A percentile compares a stretch with the other conserved stretches of the same genome.
phyloP scores from a whole-genome alignment of 2,888 invertebrate species.

The Sceliomorpha sp. region DNA sequence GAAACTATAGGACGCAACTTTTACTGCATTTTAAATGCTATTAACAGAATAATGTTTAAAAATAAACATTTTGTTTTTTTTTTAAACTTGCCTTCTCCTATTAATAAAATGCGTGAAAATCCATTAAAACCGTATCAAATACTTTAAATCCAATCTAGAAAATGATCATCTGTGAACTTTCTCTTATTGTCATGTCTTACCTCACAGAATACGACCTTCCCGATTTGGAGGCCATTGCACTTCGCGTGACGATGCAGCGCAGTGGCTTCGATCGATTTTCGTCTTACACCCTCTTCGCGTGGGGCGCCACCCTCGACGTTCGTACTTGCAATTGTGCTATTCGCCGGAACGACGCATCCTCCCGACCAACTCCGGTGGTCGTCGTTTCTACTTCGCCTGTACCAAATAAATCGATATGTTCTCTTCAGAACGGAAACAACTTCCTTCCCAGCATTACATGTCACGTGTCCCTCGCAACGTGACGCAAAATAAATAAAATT shows the following conservation, averaged over 20 bases:
- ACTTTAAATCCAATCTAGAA: constrained; percentile 13
- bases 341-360: constrained; percentile 31
- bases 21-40: too few relatives aligned
- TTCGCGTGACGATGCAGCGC: constrained; percentile 53
- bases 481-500: too few relatives aligned
- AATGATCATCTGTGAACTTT: constrained; percentile 40
- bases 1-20: too few relatives aligned
- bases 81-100: too few relatives aligned
- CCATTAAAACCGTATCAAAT: background rate
- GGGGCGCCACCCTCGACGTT: constrained; percentile 36
- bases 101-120: too few relatives aligned
- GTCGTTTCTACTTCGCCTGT: background rate
- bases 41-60: too few relatives aligned
- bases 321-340: constrained; percentile 24
- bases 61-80: too few relatives aligned
- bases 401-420: too few relatives aligned
- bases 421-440: too few relatives aligned
- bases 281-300: constrained; percentile 34
- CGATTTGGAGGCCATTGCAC: constrained; percentile 62
- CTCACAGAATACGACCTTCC: constrained; percentile 60
- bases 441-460: too few relatives aligned
- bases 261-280: constrained; percentile 58
- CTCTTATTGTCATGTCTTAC: constrained; percentile 52
- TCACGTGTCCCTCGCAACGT: too few relatives aligned
- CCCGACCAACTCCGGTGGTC: constrained; percentile 20